Percentiles rank a stretch among this genome's conserved stretches.
Conservation (phyloP, 2,113 vertebrate genomes). For the Bufo bufo region DNA sequence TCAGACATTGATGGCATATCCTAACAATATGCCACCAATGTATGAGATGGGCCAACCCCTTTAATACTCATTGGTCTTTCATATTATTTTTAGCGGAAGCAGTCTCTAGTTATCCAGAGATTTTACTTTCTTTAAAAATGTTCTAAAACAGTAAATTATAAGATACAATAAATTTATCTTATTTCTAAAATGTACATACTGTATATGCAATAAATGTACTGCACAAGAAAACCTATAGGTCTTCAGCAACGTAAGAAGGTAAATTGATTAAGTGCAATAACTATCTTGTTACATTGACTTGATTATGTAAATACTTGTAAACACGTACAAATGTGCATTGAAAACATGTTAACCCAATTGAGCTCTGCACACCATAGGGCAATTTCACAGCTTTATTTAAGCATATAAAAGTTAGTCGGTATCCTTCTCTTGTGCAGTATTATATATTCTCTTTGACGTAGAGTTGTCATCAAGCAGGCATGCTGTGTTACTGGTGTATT, state of each 20-base stretch:
- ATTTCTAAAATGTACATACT: too few species aligned
- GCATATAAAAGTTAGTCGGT: slow-evolving; percentile 23
- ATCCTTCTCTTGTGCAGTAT: neutral
- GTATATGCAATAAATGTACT: neutral
- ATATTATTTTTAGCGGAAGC: neutral
- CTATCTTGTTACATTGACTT: neutral
- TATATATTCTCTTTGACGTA: slow-evolving; percentile 36
- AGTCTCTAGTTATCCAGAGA: neutral
- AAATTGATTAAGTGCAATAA: neutral
- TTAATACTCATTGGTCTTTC: neutral
- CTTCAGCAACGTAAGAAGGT: neutral
- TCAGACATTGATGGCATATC: too few species aligned
- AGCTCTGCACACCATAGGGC: slow-evolving; percentile 2
- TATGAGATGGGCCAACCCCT: too few species aligned
- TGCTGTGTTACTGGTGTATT: slow-evolving; percentile 13
- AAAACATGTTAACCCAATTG: slow-evolving; percentile 20
- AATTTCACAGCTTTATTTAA: slow-evolving; percentile 1
- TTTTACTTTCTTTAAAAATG: neutral
- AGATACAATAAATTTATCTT: neutral
- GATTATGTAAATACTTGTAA: slow-evolving; percentile 20
- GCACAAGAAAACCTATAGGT: neutral
- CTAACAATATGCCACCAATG: too few species aligned
- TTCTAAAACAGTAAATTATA: neutral
- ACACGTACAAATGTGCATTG: neutral
- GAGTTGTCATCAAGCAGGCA: neutral